A percentile compares a stretch with the other conserved stretches of the same genome.
Conservation (phyloP, 2,113 vertebrate species). For the Gallinago paraguaiae region DNA sequence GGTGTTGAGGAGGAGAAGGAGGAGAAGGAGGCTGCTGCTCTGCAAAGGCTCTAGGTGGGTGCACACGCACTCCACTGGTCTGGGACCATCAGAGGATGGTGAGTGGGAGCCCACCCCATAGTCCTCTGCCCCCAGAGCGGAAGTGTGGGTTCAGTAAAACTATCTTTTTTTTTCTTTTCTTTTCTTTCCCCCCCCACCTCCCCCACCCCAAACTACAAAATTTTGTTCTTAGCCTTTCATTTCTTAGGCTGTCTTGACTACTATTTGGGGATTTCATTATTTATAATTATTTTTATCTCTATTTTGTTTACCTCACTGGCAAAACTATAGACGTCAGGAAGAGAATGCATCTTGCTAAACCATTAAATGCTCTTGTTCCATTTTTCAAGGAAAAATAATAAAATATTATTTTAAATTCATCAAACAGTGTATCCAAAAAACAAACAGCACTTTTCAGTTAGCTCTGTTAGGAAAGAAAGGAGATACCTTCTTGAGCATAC, state of each 20-base stretch:
- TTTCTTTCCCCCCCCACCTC: too few species aligned
- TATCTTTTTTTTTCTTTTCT: not conserved
- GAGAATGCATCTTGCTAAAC: not conserved
- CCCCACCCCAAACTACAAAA: not conserved
- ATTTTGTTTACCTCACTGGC: not conserved
- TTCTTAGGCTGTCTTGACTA: not conserved
- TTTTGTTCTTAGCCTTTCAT: not conserved
- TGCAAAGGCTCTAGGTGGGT: not conserved
- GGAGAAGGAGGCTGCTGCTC: not conserved
- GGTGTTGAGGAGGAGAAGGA: too few species aligned
- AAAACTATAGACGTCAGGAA: not conserved
- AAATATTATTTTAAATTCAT: not conserved
- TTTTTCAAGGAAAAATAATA: not conserved
- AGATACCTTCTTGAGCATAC: not conserved
- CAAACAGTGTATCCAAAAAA: not conserved
- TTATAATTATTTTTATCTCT: not conserved
- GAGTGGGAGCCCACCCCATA: fast-evolving
- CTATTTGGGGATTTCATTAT: not conserved
- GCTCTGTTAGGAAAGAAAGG: not conserved
- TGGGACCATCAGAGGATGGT: fast-evolving
- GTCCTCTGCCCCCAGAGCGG: fast-evolving
- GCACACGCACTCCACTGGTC: fast-evolving
- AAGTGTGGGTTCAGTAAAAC: not conserved
- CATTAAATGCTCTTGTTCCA: not conserved
- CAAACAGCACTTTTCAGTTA: not conserved